Base-by-base conservation (phyloP, 2,888 invertebrate species). In the Pseudococcus jackbeardsleyi region DNA sequence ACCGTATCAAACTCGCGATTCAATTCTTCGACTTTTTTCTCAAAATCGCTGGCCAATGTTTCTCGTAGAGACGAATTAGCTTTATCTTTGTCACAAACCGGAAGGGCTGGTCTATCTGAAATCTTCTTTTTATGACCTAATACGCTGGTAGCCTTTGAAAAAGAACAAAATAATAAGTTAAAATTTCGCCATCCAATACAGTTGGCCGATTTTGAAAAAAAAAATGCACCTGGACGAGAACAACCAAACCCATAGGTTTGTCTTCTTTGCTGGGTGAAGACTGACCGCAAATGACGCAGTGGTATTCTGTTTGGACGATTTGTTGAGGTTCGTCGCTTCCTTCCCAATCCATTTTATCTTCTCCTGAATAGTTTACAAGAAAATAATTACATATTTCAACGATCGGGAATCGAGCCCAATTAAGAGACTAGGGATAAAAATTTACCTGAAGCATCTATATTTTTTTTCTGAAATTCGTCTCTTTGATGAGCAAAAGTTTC, bases 241-340 rank as follows among this genome's bases (percentile, higher is more conserved):
- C 97, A 4, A 98, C 97, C 79, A 98, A 93, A 0, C 98, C 98
- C 91, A 99, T 95, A 0, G 96, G 96, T 91, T 95, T 94, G 17
- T 95, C 94, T 90, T 95, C 95, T 0, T 95, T 95, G 91, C 97
- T 96, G 26, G 97, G 95, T 54, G 96, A 95, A 89, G 96, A 96
- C 91, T 96, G 96, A 92, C 96, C 97, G 92, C 99, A 99, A 90
- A 99, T 99, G 89, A 97, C 98, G 93, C 99, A 99, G 92, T 98
- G 96, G 92, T 97, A 98, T 92, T 96, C 96, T 89, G 94, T 93
- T 89, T 93, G 93, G 11, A 50, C 54, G 11, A 79, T 54, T 26
- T 48, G 19, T 0, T n/a, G 22, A 3, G 88, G 39, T 59, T 50
- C 54, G 48, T 88, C 88, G 54, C 82, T 90, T 19, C 90, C 90